phyloP scores from a whole-genome alignment of 2,797 vertebrate genomes.

The Martes flavigula region DNA sequence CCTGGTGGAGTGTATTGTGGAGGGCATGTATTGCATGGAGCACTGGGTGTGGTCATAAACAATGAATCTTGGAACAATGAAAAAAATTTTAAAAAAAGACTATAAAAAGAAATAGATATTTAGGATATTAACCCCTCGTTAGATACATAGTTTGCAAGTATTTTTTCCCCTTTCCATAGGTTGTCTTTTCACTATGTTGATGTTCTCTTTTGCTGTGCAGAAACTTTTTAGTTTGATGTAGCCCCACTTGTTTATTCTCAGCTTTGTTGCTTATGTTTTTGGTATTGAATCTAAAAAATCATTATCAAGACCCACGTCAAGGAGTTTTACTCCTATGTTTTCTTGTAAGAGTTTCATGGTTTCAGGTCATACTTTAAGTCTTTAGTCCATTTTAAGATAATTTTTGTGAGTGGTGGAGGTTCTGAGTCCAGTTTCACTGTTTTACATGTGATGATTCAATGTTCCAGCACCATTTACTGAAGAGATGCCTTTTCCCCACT shows the following conservation, averaged over 20 bases:
- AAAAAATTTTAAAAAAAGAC: too few relatives aligned
- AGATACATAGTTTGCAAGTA: neutral
- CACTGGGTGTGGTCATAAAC: too few relatives aligned
- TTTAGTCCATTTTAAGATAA: neutral
- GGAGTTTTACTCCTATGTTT: neutral
- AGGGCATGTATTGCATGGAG: too few relatives aligned
- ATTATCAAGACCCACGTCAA: neutral
- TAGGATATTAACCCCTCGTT: neutral
- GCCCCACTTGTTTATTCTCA: neutral
- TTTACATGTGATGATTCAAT: neutral
- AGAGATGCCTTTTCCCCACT: neutral
- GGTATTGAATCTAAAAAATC: neutral
- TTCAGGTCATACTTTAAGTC: neutral
- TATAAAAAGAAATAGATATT: neutral
- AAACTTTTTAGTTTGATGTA: neutral
- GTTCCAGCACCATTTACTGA: neutral
- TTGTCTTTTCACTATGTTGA: neutral
- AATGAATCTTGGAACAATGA: too few relatives aligned
- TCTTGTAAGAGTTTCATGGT: neutral
- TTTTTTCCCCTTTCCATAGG: neutral
- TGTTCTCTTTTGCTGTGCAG: neutral
- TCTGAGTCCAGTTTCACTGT: neutral
- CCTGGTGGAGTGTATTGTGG: too few relatives aligned
- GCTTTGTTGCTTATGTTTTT: neutral
- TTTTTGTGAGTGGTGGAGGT: neutral